Percentiles rank a stretch among this genome's conserved stretches.
Conservation (phyloP, 1,140 invertebrate species). For the Caenorhabditis remanei region DNA sequence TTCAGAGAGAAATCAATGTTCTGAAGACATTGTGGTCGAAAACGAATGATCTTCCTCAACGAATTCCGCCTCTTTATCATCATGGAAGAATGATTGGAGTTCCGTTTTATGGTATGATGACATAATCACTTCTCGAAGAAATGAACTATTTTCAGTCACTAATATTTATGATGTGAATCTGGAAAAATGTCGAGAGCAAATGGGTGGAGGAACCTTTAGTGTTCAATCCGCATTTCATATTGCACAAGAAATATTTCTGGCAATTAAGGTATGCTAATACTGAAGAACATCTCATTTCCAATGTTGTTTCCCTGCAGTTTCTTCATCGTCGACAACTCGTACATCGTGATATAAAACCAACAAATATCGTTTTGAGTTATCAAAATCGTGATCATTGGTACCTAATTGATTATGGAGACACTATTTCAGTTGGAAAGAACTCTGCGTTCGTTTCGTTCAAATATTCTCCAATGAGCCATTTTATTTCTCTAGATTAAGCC, state of each 20-base stretch:
- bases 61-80: neutral
- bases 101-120: conserved; percentile 23
- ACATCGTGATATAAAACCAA: conserved; percentile 37
- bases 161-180: conserved; percentile 3
- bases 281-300: neutral
- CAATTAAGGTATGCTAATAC: neutral
- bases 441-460: neutral
- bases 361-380: conserved; percentile 35
- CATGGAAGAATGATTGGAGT: conserved; percentile 19
- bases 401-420: conserved; percentile 36
- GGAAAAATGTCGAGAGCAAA: conserved; percentile 37
- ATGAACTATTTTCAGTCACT: conserved; percentile 5
- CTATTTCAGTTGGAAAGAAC: neutral
- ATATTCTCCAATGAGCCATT: neutral
- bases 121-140: neutral
- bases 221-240: conserved; percentile 30
- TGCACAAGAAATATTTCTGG: conserved; percentile 19
- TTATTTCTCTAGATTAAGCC: neutral
- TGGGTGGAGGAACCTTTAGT: conserved; percentile 7
- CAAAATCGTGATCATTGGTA: conserved; percentile 49
- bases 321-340: neutral
- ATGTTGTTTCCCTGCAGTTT: neutral
- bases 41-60: conserved; percentile 8
- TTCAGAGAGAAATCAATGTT: conserved; percentile 12
- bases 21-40: conserved; percentile 15